Percentiles rank a stretch among this genome's conserved stretches.
Conservation (phyloP, 2,113 vertebrate species). For the Tachysurus vachellii region DNA sequence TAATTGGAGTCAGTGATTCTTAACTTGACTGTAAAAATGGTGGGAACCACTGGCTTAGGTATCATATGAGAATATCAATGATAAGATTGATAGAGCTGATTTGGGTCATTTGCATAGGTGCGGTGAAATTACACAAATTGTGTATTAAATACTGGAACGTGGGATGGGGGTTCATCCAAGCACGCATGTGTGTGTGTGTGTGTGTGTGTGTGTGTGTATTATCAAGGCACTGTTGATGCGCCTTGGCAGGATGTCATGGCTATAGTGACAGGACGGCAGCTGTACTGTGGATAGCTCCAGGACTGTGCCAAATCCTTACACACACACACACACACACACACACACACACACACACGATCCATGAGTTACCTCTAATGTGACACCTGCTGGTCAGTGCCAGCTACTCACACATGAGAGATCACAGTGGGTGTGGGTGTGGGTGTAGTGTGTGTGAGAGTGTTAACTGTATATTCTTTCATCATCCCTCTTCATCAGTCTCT, state of each 20-base stretch:
- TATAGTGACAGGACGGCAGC: conserved; percentile 62
- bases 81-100: background rate
- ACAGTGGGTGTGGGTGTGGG: conserved; percentile 42
- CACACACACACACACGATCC: conserved; percentile 39
- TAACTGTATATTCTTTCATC: conserved; percentile 4
- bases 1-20: background rate
- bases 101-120: background rate
- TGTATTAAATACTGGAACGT: background rate
- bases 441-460: background rate
- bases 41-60: background rate
- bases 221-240: conserved; percentile 51
- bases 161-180: background rate
- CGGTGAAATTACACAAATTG: conserved; percentile 14
- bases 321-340: background rate
- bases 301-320: conserved; percentile 10
- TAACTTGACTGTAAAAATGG: background rate
- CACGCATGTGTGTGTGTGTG: conserved; percentile 3
- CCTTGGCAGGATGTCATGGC: conserved; percentile 63
- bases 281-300: conserved; percentile 29
- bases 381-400: conserved; percentile 68
- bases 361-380: conserved; percentile 64
- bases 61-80: background rate
- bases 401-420: conserved; percentile 47
- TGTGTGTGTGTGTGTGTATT: conserved; percentile 45
- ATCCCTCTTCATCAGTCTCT: background rate